A percentile compares a stretch with the other conserved stretches of the same genome.
Evolutionary conservation across 2,797 vertebrate species (phyloP).

Genomic region (Fratercula arctica): DNA sequence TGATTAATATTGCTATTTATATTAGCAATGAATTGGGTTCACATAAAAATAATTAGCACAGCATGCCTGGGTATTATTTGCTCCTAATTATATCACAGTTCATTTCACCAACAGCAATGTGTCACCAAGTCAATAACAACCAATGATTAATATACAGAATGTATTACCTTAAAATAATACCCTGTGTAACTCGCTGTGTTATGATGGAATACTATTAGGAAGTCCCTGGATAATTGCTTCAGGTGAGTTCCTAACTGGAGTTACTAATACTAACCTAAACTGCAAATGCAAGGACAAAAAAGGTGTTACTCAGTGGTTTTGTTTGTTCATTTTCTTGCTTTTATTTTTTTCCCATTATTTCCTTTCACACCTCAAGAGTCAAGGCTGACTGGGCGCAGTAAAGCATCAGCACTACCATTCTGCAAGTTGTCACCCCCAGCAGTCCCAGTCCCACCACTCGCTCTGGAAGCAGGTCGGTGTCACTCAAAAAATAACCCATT

Average conservation of each 20-base stretch:
- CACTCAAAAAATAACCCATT: neutral
- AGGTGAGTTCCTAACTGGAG: neutral
- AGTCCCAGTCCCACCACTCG: neutral
- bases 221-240: neutral
- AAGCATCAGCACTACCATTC: neutral
- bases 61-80: conserved; percentile 64
- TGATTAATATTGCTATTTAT: conserved; percentile 72
- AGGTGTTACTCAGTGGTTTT: neutral
- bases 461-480: neutral
- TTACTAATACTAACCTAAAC: neutral
- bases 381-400: neutral
- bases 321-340: neutral
- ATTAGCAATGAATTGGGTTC: conserved; percentile 68
- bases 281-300: neutral
- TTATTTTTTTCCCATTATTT: neutral
- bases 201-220: neutral
- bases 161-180: conserved; percentile 51
- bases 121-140: conserved; percentile 70
- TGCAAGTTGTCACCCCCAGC: neutral
- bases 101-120: conserved; percentile 71
- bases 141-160: conserved; percentile 65
- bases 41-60: conserved; percentile 74
- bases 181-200: neutral
- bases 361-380: neutral
- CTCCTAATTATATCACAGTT: conserved; percentile 73